Evolutionary conservation across 2,797 vertebrate species (phyloP).

Genomic region (Limosa lapponica): DNA sequence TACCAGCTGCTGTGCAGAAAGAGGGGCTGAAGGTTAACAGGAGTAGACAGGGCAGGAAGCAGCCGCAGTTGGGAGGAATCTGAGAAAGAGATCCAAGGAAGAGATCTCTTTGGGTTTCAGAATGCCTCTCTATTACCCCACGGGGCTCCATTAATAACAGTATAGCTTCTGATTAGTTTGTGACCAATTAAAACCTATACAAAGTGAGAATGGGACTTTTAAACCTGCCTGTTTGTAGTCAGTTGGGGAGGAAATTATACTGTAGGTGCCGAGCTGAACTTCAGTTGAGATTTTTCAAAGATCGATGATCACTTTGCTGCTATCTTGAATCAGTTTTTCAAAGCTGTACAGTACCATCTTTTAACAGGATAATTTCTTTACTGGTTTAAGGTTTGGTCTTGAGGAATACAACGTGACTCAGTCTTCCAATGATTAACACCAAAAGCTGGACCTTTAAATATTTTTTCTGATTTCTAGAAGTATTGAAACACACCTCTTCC

Average conservation of each 20-base stretch:
- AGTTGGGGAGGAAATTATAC: not conserved
- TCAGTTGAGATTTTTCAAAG: not conserved
- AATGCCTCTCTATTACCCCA: not conserved
- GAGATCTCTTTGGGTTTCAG: not conserved
- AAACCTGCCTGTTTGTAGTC: not conserved
- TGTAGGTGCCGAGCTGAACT: not conserved
- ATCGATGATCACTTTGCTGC: not conserved
- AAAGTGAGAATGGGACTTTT: not conserved
- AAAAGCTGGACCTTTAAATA: not conserved
- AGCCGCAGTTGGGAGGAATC: slow-evolving; percentile 11
- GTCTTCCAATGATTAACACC: not conserved
- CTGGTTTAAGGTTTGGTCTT: not conserved
- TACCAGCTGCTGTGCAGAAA: slow-evolving; percentile 22
- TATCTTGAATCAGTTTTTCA: not conserved
- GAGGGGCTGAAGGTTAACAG: slow-evolving; percentile 9
- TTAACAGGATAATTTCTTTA: not conserved
- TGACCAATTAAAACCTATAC: not conserved
- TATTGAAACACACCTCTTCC: not conserved
- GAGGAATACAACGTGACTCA: not conserved
- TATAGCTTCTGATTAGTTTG: not conserved
- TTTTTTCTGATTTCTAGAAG: not conserved
- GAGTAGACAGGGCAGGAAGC: slow-evolving; percentile 43
- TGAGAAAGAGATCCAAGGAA: slow-evolving; percentile 1
- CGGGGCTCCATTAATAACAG: not conserved
- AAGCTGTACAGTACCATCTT: not conserved